Percentiles rank a stretch among this genome's conserved stretches.
Conservation (phyloP, 2,113 vertebrate genomes). For the Nannospalax galili region DNA sequence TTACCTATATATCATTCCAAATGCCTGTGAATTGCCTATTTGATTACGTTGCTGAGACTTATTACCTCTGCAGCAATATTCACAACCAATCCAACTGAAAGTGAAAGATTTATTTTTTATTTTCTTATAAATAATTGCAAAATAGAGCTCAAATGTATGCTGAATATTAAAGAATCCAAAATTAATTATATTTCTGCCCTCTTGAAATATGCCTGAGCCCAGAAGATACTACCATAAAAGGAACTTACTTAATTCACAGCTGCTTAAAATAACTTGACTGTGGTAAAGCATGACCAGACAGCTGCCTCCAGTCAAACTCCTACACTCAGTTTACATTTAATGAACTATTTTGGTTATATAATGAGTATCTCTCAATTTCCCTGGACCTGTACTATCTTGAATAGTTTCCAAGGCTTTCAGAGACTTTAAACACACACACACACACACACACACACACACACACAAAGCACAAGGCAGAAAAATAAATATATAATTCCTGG, state of each 20-base stretch:
- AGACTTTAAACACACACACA: constrained; percentile 48
- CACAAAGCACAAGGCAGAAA: neutral
- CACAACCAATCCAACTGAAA: constrained; percentile 5
- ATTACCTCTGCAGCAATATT: neutral
- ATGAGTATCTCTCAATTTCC: constrained; percentile 49
- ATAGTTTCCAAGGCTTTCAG: constrained; percentile 54
- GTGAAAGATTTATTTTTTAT: neutral
- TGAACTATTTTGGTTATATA: constrained; percentile 72
- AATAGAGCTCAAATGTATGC: constrained; percentile 34
- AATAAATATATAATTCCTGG: neutral
- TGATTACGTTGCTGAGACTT: constrained; percentile 10
- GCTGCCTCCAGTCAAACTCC: neutral
- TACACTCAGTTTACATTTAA: constrained; percentile 56
- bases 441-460: no score
- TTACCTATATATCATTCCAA: neutral
- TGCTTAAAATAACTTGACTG: constrained; percentile 64
- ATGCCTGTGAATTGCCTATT: neutral
- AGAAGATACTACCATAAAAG: constrained; percentile 62
- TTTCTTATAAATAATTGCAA: constrained; percentile 13
- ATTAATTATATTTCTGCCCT: constrained; percentile 70
- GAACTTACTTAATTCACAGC: constrained; percentile 61
- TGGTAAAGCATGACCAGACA: constrained; percentile 48
- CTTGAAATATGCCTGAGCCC: constrained; percentile 56
- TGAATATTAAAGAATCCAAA: constrained; percentile 65
- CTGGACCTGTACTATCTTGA: constrained; percentile 37